These are phyloP conservation scores for Bovichtus diacanthus DNA, from an alignment of 2,797 vertebrate genomes.

Conservation along the genomic window DNA sequence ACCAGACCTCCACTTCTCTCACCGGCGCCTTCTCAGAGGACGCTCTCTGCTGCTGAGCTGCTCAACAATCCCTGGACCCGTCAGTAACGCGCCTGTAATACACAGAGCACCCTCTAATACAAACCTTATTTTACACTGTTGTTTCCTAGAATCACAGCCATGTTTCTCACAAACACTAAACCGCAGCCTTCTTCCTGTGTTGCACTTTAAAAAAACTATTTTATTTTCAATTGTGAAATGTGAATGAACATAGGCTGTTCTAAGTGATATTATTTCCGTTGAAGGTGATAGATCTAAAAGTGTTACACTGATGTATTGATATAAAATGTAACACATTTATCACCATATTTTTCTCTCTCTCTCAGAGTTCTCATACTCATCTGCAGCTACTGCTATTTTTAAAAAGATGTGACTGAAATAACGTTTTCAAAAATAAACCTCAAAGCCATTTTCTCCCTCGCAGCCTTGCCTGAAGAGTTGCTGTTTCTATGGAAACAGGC, in stretches of 20 bases:
- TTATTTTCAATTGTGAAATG: neutral
- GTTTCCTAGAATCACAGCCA: neutral
- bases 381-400: slow-evolving; percentile 4
- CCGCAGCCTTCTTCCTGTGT: neutral
- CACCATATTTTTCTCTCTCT: neutral
- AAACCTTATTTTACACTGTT: neutral
- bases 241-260: neutral
- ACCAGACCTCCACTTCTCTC: slow-evolving; percentile 29
- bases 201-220: neutral
- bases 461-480: slow-evolving; percentile 70
- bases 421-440: slow-evolving; percentile 65
- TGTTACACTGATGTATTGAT: neutral
- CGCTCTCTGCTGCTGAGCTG: slow-evolving; percentile 56
- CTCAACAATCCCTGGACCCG: slow-evolving; percentile 73
- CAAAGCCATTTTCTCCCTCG: slow-evolving; percentile 15
- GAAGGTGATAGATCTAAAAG: neutral
- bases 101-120: neutral
- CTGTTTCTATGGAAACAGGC: slow-evolving; percentile 76
- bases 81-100: slow-evolving; percentile 62
- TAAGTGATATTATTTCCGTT: too few species aligned
- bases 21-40: slow-evolving; percentile 5
- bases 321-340: neutral
- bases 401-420: slow-evolving; percentile 16
- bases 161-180: neutral
- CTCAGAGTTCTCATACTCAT: neutral